phyloP scores from a whole-genome alignment of 2,113 vertebrate species.

The Laticauda colubrina region DNA sequence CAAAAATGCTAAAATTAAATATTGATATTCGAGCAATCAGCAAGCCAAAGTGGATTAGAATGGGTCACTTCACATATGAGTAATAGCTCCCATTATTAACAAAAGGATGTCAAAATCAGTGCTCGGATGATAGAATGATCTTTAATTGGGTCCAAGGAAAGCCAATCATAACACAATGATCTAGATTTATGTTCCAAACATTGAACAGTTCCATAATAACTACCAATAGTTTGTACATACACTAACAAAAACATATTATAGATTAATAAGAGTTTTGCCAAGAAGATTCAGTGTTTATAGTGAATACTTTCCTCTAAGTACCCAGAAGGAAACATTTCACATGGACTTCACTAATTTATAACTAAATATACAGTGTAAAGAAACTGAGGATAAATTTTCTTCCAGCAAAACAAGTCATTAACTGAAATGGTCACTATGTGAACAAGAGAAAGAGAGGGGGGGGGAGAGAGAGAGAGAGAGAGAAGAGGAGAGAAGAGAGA shows the following conservation, averaged over 20 bases:
- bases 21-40: neutral
- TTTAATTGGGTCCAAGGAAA: neutral
- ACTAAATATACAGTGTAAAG: neutral
- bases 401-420: neutral
- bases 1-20: neutral
- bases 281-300: neutral
- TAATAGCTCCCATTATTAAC: neutral
- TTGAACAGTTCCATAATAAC: neutral
- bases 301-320: neutral
- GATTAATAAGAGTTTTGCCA: neutral
- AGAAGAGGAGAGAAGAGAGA: neutral
- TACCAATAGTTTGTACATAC: neutral
- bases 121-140: neutral
- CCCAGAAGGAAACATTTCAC: neutral
- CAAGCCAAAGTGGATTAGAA: neutral
- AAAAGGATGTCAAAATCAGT: neutral
- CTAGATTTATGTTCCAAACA: neutral
- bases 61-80: neutral
- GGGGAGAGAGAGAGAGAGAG: neutral
- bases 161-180: neutral
- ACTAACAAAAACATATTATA: neutral
- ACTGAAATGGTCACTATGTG: neutral
- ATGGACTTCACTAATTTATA: neutral
- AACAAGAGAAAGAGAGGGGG: too few relatives aligned
- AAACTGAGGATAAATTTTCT: neutral